These are phyloP conservation scores for Clivina fossor DNA, from an alignment of 2,888 invertebrate species.

Conservation along the genomic window DNA sequence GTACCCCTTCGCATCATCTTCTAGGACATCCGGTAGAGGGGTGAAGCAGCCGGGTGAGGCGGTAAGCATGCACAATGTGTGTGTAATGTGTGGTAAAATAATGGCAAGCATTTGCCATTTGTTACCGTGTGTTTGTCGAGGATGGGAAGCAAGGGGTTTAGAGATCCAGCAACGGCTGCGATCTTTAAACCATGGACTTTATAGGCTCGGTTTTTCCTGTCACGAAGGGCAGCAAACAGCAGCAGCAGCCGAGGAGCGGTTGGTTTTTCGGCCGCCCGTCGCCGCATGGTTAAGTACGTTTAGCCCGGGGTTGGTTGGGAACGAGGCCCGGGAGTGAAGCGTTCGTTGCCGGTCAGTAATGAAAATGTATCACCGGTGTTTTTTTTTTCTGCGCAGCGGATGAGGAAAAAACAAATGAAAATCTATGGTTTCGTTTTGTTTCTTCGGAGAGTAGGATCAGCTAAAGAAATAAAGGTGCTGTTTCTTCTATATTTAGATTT, in stretches of 20 bases:
- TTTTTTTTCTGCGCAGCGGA: no score
- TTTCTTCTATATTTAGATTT: no score
- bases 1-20: not conserved
- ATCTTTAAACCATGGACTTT: constrained; percentile 51
- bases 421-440: constrained; percentile 10
- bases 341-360: not conserved
- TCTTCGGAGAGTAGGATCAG: no score
- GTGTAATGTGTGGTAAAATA: constrained; percentile 33
- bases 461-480: not conserved
- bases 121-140: no score
- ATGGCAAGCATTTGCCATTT: constrained; percentile 33
- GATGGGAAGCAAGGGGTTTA: constrained; percentile 49
- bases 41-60: not conserved
- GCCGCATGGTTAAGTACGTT: not conserved
- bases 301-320: not conserved
- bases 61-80: constrained; percentile 15
- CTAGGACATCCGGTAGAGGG: no score
- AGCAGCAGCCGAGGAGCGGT: no score
- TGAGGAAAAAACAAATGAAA: no score
- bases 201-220: constrained; percentile 42
- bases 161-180: no score
- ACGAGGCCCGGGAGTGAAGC: not conserved
- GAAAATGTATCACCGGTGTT: constrained; percentile 27
- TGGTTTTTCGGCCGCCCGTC: constrained; percentile 8
- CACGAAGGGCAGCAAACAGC: constrained; percentile 10